Evolutionary conservation across 2,113 vertebrate species (phyloP).

Genomic region (Trematocara marginatum): DNA sequence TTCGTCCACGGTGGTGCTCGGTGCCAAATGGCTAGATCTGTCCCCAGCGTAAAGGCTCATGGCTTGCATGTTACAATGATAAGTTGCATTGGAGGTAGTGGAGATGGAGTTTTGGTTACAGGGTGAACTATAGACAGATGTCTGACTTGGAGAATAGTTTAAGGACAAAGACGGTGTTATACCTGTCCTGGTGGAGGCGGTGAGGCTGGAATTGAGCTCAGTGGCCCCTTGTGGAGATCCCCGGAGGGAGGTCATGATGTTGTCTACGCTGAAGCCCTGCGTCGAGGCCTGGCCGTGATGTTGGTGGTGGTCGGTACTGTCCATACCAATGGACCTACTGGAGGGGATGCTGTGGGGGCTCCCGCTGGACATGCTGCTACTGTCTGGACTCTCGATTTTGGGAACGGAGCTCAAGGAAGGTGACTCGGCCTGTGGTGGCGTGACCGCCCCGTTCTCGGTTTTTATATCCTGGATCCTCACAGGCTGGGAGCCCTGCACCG

Average conservation of each 20-base stretch:
- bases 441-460: constrained; percentile 87
- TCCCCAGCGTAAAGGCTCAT: constrained; percentile 91
- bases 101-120: constrained; percentile 82
- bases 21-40: constrained; percentile 74
- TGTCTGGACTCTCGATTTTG: constrained; percentile 91
- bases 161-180: constrained; percentile 82
- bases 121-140: constrained; percentile 83
- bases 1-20: constrained; percentile 80
- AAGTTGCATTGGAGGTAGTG: constrained; percentile 81
- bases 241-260: constrained; percentile 92
- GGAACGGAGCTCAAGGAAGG: constrained; percentile 82
- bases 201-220: constrained; percentile 76
- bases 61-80: constrained; percentile 95
- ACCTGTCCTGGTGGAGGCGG: constrained; percentile 78
- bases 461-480: constrained; percentile 94
- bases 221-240: constrained; percentile 82
- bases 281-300: constrained; percentile 71
- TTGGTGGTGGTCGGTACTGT: constrained; percentile 75
- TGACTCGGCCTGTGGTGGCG: constrained; percentile 85
- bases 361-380: constrained; percentile 86
- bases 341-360: constrained; percentile 84
- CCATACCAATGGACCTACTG: constrained; percentile 80
- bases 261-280: constrained; percentile 93
- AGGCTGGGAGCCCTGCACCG: constrained; percentile 74
- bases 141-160: constrained; percentile 83